phyloP scores from a whole-genome alignment of 1,140 invertebrate species.

The Nixonia krombeini region DNA sequence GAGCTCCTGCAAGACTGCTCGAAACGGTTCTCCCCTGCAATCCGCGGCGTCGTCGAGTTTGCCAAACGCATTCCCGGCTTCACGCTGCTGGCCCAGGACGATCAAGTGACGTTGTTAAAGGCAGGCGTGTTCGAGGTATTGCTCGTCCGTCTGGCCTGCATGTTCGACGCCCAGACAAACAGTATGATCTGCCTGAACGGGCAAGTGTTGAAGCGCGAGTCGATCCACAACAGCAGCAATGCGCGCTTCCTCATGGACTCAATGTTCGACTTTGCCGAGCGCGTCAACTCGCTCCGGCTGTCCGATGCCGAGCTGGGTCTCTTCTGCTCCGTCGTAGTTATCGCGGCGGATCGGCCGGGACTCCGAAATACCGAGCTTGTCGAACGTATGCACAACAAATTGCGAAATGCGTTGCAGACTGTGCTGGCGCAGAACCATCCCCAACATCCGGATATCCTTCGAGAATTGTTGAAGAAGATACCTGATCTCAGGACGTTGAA shows the following conservation, averaged over 20 bases:
- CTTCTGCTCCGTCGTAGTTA: slow-evolving; percentile 95
- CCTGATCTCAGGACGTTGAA: slow-evolving; percentile 95
- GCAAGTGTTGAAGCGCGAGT: slow-evolving; percentile 90
- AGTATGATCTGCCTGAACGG: slow-evolving; percentile 94
- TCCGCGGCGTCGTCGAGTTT: slow-evolving; percentile 97
- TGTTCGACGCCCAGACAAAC: slow-evolving; percentile 92
- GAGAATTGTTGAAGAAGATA: slow-evolving; percentile 93
- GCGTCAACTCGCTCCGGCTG: slow-evolving; percentile 90
- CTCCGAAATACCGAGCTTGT: slow-evolving; percentile 92
- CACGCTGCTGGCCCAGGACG: slow-evolving; percentile 92
- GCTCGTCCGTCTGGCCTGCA: slow-evolving; percentile 91
- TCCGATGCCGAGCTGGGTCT: slow-evolving; percentile 94
- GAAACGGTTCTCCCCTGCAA: slow-evolving; percentile 94
- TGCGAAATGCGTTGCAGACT: slow-evolving; percentile 89
- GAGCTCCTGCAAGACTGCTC: slow-evolving; percentile 90
- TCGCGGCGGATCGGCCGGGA: slow-evolving; percentile 93
- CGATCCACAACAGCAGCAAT: slow-evolving; percentile 91
- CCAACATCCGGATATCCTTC: slow-evolving; percentile 82
- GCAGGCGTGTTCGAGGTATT: slow-evolving; percentile 95
- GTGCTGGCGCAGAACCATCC: slow-evolving; percentile 90
- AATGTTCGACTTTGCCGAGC: slow-evolving; percentile 97
- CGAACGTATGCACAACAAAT: slow-evolving; percentile 90
- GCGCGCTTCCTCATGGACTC: slow-evolving; percentile 95
- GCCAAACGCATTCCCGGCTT: slow-evolving; percentile 98
- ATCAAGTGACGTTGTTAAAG: slow-evolving; percentile 97